Conservation (phyloP, 1,140 invertebrate genomes). For the Chrysomallon squamiferum region DNA sequence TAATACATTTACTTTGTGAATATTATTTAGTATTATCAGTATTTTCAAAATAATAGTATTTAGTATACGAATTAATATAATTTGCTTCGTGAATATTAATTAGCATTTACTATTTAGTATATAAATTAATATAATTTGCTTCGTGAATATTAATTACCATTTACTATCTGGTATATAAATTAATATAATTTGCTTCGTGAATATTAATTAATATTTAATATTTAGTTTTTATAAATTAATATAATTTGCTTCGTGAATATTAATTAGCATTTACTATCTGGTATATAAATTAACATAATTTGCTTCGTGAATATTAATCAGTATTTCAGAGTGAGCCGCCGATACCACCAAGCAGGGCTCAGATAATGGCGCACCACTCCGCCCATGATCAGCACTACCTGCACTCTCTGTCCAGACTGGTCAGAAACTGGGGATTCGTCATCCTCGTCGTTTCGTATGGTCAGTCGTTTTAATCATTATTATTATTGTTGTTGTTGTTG, state of each 20-base stretch:
- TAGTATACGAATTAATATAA: neutral
- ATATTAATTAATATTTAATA: neutral
- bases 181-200: neutral
- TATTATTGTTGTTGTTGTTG: too few relatives aligned
- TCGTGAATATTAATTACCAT: neutral
- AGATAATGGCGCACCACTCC: slow-evolving; percentile 30
- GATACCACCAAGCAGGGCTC: slow-evolving; percentile 37
- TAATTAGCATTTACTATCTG: neutral
- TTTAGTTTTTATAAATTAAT: neutral
- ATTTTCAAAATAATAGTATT: too few relatives aligned
- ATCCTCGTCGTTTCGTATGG: slow-evolving; percentile 40
- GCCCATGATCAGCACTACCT: slow-evolving; percentile 29
- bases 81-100: neutral
- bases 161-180: neutral
- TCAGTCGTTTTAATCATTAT: slow-evolving; percentile 17
- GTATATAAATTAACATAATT: neutral
- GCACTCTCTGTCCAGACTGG: slow-evolving; percentile 27
- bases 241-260: neutral
- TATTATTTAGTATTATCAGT: neutral
- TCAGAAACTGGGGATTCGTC: slow-evolving; percentile 32
- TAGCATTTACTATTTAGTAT: neutral
- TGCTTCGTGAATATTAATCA: neutral
- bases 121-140: neutral
- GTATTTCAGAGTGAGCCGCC: slow-evolving; percentile 26
- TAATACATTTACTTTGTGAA: neutral